Conservation (phyloP, 92 coral and sea anemone genomes). For the Hydrozoanthus gracilis region DNA sequence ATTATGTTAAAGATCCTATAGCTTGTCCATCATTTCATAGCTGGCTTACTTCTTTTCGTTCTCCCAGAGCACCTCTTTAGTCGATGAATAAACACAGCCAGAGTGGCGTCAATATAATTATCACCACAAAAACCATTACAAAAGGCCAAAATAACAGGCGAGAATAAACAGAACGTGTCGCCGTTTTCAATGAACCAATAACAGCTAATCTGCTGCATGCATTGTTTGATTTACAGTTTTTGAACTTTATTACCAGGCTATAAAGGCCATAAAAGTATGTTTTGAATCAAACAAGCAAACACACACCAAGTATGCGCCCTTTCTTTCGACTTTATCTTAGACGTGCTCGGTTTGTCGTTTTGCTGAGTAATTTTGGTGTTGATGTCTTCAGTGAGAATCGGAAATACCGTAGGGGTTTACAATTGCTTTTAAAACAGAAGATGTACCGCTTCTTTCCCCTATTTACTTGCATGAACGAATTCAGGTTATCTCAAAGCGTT, state of each 20-base stretch:
- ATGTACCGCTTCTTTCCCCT: neutral
- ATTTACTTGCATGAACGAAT: constrained; percentile 3
- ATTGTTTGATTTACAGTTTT: constrained; percentile 12
- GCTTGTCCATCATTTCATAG: constrained; percentile 14
- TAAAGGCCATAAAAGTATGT: neutral
- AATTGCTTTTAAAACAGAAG: neutral
- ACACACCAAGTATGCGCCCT: constrained; percentile 2
- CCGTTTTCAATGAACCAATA: constrained; percentile 8
- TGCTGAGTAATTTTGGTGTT: neutral
- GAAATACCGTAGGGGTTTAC: constrained; percentile 36
- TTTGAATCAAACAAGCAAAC: neutral
- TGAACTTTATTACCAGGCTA: neutral
- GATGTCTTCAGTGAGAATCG: constrained; percentile 23
- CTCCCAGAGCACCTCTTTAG: constrained; percentile 44
- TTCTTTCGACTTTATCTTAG: neutral
- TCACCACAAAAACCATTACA: constrained; percentile 36
- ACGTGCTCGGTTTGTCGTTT: neutral
- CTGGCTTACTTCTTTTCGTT: constrained; percentile 18
- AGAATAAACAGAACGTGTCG: constrained; percentile 49
- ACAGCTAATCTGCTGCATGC: constrained; percentile 33
- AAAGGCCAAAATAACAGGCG: constrained; percentile 34
- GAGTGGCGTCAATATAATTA: constrained; percentile 49
- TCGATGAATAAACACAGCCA: constrained; percentile 47
- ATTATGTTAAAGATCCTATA: neutral
- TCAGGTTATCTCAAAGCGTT: neutral